These are phyloP conservation scores for Cephus spinipes DNA, from an alignment of 2,888 invertebrate genomes.

Conservation along the genomic window DNA sequence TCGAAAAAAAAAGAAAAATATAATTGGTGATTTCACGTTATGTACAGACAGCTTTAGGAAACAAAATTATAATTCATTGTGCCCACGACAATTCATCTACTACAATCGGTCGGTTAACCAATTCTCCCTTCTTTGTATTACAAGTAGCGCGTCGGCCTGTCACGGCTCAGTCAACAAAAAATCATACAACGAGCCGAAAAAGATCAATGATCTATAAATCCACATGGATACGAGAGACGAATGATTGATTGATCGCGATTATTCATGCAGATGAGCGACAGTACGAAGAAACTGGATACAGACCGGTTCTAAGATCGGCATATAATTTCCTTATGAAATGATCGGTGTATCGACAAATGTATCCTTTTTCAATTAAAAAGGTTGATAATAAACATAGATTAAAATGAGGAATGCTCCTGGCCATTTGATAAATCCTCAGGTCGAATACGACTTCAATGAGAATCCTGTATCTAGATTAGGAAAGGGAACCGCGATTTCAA, in stretches of 20 bases:
- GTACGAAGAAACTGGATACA: no score
- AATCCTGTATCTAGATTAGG: no score
- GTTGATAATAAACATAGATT: no score
- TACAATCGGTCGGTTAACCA: background rate
- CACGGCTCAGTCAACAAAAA: slow-evolving; percentile 28
- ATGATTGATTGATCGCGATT: slow-evolving; percentile 8
- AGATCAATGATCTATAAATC: background rate
- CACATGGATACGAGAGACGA: background rate
- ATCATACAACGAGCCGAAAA: background rate
- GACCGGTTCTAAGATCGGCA: no score
- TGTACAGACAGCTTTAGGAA: slow-evolving; percentile 47
- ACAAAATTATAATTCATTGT: slow-evolving; percentile 24
- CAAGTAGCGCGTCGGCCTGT: slow-evolving; percentile 28
- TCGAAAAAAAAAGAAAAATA: slow-evolving; percentile 11
- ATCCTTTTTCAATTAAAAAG: no score
- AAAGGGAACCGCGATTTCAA: no score
- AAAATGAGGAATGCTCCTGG: no score
- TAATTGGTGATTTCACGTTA: slow-evolving; percentile 33
- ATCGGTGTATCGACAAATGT: no score
- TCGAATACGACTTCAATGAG: no score
- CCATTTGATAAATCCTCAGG: no score
- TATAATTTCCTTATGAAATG: no score
- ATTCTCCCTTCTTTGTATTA: slow-evolving; percentile 4
- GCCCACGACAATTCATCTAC: background rate
- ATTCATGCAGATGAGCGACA: no score